Base-by-base conservation (phyloP, 2,113 vertebrate genomes). In the Rallus limicola region DNA sequence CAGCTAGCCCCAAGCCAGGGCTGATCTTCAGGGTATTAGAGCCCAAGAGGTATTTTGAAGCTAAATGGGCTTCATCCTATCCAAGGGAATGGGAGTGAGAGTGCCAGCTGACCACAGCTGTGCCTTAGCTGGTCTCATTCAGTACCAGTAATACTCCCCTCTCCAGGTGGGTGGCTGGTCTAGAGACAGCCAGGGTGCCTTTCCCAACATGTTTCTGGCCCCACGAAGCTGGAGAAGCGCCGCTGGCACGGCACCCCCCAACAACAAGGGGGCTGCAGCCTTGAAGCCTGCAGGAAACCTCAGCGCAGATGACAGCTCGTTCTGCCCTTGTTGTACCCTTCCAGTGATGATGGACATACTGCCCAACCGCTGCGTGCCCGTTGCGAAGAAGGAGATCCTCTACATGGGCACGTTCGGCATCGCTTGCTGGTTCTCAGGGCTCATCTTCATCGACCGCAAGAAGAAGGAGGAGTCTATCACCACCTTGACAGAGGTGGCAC, bases 391-490 rank as follows among this genome's bases (percentile, higher is more conserved):
- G 23, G 98, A 98, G 93, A 96, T 98, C 14, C 94, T 98, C 4
- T 98, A 98, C 89, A 97, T 97, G 6, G 98, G 98, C 81, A 95
- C 98, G 0, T 98, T 98, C 0, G 98, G 98, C n/a, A 88, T 98
- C n/a, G 98, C 97, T 1, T 98, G 97, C 80, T 98, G 98, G 98
- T 81, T 98, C 16, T 89, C 95, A 7, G 98, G 98, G 10, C 15
- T 97, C 69, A 71, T 98, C 90, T 98, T 98, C 96, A 97, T 98
- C 3, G 97, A 98, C 92, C 97, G 97, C 78, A 98, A 97, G 85
- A 97, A 96, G 60, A 98, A 86, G 3, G 96, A 98, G 13, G 97
- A 98, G 44, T 98, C 98, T 62, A 98, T 98, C 79, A 85, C 68
- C 44, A 95, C 92, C 72, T 96, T 98, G 97, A 96, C 95, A n/a